Percentiles rank a stretch among this genome's conserved stretches.
phyloP scores from a whole-genome alignment of 2,113 vertebrate genomes.

The Seriola dumerili region DNA sequence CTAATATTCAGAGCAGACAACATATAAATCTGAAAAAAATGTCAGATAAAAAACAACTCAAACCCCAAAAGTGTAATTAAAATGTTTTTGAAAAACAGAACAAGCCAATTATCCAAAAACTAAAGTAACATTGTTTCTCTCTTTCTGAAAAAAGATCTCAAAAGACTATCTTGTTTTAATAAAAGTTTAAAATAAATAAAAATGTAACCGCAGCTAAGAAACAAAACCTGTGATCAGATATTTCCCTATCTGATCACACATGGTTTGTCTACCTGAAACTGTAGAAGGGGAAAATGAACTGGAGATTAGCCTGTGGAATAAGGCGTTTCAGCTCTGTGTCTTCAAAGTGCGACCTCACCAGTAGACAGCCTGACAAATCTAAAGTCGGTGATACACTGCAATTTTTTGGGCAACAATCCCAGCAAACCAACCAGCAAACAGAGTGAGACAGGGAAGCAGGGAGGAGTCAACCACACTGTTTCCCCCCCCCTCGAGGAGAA shows the following conservation, averaged over 20 bases:
- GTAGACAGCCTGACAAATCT: neutral
- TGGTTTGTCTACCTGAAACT: too few species aligned
- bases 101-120: neutral
- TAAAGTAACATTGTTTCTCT: neutral
- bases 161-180: too few species aligned
- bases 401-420: conserved; percentile 12
- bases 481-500: neutral
- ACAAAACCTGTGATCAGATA: too few species aligned
- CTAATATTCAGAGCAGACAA: conserved; percentile 4
- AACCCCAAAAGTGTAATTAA: neutral
- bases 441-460: neutral
- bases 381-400: conserved; percentile 16
- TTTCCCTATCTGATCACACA: too few species aligned
- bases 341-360: neutral
- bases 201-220: too few species aligned
- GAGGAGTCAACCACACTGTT: neutral
- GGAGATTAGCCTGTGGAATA: neutral
- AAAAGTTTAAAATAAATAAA: too few species aligned
- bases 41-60: neutral
- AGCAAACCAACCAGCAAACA: conserved; percentile 18
- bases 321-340: conserved; percentile 12
- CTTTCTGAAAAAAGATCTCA: neutral
- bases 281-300: neutral
- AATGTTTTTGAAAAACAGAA: neutral
- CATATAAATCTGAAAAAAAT: neutral